These are phyloP conservation scores for Microchirus variegatus DNA, from an alignment of 2,797 vertebrate species.

Conservation along the genomic window DNA sequence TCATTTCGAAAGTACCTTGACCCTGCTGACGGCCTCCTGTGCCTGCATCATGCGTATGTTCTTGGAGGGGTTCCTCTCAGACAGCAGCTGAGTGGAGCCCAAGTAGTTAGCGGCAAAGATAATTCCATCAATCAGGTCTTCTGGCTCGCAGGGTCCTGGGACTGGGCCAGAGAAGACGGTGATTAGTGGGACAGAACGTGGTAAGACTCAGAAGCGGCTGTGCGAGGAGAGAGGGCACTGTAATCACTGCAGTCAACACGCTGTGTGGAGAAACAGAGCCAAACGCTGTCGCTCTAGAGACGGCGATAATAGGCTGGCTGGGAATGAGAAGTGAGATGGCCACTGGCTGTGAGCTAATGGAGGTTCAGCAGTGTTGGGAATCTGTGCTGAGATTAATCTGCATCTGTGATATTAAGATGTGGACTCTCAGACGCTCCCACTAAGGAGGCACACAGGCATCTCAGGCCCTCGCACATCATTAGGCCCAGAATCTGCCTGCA, in stretches of 20 bases:
- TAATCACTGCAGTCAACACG: conserved; percentile 33
- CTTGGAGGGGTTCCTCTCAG: conserved; percentile 97
- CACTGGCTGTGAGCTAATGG: conserved; percentile 50
- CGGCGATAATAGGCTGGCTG: conserved; percentile 39
- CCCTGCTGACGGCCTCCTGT: conserved; percentile 96
- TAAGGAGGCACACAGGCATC: conserved; percentile 38
- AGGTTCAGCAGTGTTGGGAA: conserved; percentile 34
- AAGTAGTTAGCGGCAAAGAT: conserved; percentile 99
- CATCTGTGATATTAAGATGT: conserved; percentile 71
- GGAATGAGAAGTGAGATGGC: conserved; percentile 40
- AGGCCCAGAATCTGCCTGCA: conserved; percentile 34
- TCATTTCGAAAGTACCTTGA: conserved; percentile 86
- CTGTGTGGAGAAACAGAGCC: conserved; percentile 37
- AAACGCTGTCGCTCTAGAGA: conserved; percentile 46
- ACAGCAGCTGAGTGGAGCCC: conserved; percentile 98
- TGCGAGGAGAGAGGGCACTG: conserved; percentile 18
- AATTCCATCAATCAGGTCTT: conserved; percentile 98
- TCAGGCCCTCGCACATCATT: conserved; percentile 43
- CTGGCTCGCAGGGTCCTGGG: conserved; percentile 97
- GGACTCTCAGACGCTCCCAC: conserved; percentile 57
- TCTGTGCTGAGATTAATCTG: conserved; percentile 58
- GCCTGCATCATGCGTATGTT: conserved; percentile 99
- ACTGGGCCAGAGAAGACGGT: conserved; percentile 78
- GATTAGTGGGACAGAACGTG: conserved; percentile 28
- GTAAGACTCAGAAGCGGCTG: conserved; percentile 15